A percentile compares a stretch with the other conserved stretches of the same genome.
Evolutionary conservation across 2,797 vertebrate species (phyloP).

Genomic region (Lophotriccus pileatus): DNA sequence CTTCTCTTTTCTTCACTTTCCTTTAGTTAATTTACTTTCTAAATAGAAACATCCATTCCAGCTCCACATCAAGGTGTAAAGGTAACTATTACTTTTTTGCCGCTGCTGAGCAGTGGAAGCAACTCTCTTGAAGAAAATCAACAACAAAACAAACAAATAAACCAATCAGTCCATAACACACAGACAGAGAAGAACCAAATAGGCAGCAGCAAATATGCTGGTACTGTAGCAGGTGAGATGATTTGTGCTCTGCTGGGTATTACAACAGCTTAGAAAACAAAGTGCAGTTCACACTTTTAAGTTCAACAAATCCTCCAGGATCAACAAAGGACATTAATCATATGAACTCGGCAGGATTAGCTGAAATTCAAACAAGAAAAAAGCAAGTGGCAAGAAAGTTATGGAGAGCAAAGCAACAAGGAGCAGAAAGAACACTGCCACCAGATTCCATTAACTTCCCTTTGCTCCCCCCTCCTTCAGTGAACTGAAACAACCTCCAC

Average conservation of each 20-base stretch:
- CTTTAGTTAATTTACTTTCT: background rate
- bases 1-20: background rate
- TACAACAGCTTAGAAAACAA: background rate
- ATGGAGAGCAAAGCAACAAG: background rate
- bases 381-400: background rate
- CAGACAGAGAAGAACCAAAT: background rate
- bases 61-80: background rate
- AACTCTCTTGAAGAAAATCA: background rate
- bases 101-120: background rate
- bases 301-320: background rate
- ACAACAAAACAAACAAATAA: background rate
- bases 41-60: background rate
- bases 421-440: background rate
- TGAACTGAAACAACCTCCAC: background rate
- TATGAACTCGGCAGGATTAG: background rate
- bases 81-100: background rate
- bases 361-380: background rate
- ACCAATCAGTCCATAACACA: background rate
- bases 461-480: background rate
- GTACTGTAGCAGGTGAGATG: background rate
- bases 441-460: background rate
- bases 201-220: background rate
- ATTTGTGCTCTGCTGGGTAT: background rate
- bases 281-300: background rate
- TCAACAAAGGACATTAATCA: background rate